phyloP scores from a whole-genome alignment of 2,888 invertebrate genomes.

The Pyralis farinalis region DNA sequence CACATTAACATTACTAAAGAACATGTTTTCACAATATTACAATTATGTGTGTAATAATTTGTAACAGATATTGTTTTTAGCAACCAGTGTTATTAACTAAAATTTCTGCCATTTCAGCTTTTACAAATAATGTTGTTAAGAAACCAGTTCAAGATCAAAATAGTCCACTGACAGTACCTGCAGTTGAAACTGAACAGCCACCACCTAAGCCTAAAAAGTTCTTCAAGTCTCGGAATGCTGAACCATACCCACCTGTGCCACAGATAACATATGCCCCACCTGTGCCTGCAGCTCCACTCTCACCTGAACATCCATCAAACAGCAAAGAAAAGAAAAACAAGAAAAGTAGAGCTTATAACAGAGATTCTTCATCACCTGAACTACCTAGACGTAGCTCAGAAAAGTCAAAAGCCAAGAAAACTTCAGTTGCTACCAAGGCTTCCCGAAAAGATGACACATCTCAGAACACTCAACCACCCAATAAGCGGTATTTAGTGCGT shows the following conservation, averaged over 20 bases:
- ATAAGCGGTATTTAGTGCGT: conserved; percentile 73
- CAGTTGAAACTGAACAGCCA: conserved; percentile 73
- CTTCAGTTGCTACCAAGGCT: conserved; percentile 63
- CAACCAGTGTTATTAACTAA: not conserved
- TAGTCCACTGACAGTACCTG: conserved; percentile 76
- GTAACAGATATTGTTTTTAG: not conserved
- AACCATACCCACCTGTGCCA: conserved; percentile 78
- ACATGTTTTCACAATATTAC: not conserved
- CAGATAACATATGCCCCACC: conserved; percentile 76
- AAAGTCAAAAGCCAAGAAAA: conserved; percentile 62
- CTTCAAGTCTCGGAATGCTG: conserved; percentile 91
- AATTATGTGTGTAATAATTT: not conserved
- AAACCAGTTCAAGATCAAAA: conserved; percentile 77
- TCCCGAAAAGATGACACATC: conserved; percentile 66
- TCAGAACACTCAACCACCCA: conserved; percentile 69
- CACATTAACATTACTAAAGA: not conserved
- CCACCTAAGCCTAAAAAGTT: conserved; percentile 92
- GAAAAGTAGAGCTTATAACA: conserved; percentile 56
- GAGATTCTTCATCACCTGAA: conserved; percentile 74
- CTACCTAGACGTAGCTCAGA: conserved; percentile 67
- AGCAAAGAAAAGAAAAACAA: conserved; percentile 66
- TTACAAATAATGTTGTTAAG: conserved; percentile 58
- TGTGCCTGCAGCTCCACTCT: conserved; percentile 63
- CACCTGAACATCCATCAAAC: conserved; percentile 66
- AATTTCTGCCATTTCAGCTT: conserved; percentile 54